A percentile compares a stretch with the other conserved stretches of the same genome.
These are phyloP conservation scores for Drosophila lacertosa DNA, from an alignment of 1,140 invertebrate genomes.

Conservation along the genomic window DNA sequence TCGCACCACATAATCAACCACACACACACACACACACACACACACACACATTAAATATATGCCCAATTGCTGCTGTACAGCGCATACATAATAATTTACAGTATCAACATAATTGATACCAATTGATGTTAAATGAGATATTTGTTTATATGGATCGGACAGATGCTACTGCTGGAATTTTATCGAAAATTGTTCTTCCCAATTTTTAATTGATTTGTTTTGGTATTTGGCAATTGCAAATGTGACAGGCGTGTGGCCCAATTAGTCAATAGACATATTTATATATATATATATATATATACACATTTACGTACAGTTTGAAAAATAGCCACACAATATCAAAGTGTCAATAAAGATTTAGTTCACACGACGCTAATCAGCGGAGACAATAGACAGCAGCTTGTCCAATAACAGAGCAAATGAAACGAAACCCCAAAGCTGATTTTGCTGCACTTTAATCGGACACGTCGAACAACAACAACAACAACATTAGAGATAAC, in stretches of 20 bases:
- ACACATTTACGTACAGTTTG: not conserved
- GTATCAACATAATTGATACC: slow-evolving; percentile 71
- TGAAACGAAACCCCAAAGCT: not conserved
- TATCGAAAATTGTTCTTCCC: slow-evolving; percentile 16
- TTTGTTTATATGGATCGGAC: slow-evolving; percentile 36
- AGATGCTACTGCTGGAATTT: slow-evolving; percentile 25
- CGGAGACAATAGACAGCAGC: slow-evolving; percentile 37
- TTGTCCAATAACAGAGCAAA: not conserved
- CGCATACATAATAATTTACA: slow-evolving; percentile 67
- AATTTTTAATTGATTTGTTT: slow-evolving; percentile 55
- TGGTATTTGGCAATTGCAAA: not conserved
- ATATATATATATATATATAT: not conserved
- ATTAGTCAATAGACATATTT: not conserved
- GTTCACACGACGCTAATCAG: slow-evolving; percentile 44
- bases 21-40: no score
- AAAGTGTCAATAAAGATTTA: slow-evolving; percentile 43
- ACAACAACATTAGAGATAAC: slow-evolving; percentile 22
- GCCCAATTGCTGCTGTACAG: slow-evolving; percentile 55
- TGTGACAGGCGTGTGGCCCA: not conserved
- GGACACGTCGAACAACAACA: slow-evolving; percentile 3
- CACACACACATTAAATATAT: no score
- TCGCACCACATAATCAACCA: not conserved
- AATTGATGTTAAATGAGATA: slow-evolving; percentile 73
- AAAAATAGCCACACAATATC: slow-evolving; percentile 21
- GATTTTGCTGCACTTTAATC: slow-evolving; percentile 42